phyloP scores from a whole-genome alignment of 2,113 vertebrate species.

The Eleginops maclovinus region DNA sequence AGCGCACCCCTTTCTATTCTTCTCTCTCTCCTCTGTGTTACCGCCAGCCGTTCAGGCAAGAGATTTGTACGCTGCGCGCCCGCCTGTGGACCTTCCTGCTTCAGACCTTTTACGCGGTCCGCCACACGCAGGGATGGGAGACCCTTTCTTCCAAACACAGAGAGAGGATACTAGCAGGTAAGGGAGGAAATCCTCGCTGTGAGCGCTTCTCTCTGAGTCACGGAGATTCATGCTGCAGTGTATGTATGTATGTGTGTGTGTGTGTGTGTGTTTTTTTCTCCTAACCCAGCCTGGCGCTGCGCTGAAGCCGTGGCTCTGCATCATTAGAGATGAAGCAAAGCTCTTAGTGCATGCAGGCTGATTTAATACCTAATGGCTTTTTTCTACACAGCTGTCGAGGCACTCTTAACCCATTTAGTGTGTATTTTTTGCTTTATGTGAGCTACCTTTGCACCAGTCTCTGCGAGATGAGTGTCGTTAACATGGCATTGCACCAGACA shows the following conservation, averaged over 20 bases:
- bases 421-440: constrained; percentile 8
- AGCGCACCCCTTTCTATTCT: constrained; percentile 75
- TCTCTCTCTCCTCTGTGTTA: constrained; percentile 53
- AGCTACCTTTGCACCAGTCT: constrained; percentile 7
- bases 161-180: constrained; percentile 92
- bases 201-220: not conserved
- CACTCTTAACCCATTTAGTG: constrained; percentile 18
- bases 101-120: constrained; percentile 95
- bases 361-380: constrained; percentile 13
- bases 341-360: constrained; percentile 19
- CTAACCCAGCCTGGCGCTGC: constrained; percentile 32
- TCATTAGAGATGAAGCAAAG: constrained; percentile 46
- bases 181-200: constrained; percentile 16
- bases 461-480: constrained; percentile 33
- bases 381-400: constrained; percentile 9
- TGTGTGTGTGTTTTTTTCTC: constrained; percentile 1
- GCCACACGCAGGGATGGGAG: constrained; percentile 95
- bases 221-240: constrained; percentile 40
- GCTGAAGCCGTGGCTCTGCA: constrained; percentile 51
- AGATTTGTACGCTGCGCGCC: constrained; percentile 90
- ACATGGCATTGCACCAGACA: constrained; percentile 52
- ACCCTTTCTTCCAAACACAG: constrained; percentile 88
- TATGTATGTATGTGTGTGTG: constrained; percentile 27
- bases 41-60: constrained; percentile 89
- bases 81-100: constrained; percentile 96